These are phyloP conservation scores for Ornithoptera alexandrae DNA, from an alignment of 2,888 invertebrate species.

Conservation along the genomic window DNA sequence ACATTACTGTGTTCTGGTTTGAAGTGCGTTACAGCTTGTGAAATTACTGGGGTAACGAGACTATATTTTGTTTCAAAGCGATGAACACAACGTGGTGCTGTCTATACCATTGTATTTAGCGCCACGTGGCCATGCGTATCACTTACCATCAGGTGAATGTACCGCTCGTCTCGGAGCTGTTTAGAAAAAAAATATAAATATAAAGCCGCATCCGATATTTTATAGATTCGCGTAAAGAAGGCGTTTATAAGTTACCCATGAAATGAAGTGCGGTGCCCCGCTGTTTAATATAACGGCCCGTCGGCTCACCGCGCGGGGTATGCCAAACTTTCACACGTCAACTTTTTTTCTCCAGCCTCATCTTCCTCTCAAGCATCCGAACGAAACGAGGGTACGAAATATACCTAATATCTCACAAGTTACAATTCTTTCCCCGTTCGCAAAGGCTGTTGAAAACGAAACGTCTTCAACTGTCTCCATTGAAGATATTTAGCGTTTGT, in stretches of 20 bases:
- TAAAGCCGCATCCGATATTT: background rate
- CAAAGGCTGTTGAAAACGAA: background rate
- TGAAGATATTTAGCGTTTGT: too few species aligned
- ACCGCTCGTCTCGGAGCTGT: too few species aligned
- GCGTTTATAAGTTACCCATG: constrained; percentile 66
- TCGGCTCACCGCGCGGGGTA: constrained; percentile 60
- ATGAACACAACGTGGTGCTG: too few species aligned
- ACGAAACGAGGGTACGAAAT: constrained; percentile 15
- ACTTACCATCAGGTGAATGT: too few species aligned
- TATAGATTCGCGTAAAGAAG: constrained; percentile 32
- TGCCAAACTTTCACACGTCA: constrained; percentile 61
- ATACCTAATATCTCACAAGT: constrained; percentile 24
- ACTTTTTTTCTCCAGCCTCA: constrained; percentile 35
- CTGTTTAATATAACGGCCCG: constrained; percentile 71
- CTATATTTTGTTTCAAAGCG: too few species aligned
- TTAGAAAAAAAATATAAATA: background rate
- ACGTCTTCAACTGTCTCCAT: background rate
- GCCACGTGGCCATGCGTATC: too few species aligned
- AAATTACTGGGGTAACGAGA: too few species aligned
- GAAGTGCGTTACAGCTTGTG: too few species aligned
- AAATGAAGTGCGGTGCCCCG: constrained; percentile 67
- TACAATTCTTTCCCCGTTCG: constrained; percentile 9
- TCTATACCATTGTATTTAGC: too few species aligned
- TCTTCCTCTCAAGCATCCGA: constrained; percentile 32
- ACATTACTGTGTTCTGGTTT: too few species aligned